These are phyloP conservation scores for Galleria mellonella DNA, from an alignment of 1,140 invertebrate genomes.

Conservation along the genomic window DNA sequence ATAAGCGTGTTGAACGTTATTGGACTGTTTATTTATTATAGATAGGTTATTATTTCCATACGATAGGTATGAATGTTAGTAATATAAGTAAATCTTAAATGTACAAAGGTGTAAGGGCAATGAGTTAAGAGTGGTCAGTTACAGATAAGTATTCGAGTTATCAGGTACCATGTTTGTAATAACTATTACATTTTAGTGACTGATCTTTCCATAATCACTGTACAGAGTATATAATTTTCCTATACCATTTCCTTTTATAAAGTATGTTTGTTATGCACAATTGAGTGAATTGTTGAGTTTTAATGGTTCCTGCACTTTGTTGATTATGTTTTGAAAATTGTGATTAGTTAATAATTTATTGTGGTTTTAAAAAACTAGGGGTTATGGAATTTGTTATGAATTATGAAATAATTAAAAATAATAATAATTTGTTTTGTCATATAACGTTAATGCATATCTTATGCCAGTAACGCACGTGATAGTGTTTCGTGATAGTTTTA, in stretches of 20 bases:
- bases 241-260: constrained; percentile 4
- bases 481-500: constrained; percentile 61
- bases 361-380: constrained; percentile 44
- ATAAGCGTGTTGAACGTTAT: constrained; percentile 27
- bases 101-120: constrained; percentile 22
- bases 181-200: background rate
- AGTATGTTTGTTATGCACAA: constrained; percentile 56
- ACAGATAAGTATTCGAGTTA: constrained; percentile 1
- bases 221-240: constrained; percentile 16
- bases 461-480: constrained; percentile 68
- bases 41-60: background rate
- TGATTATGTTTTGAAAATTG: constrained; percentile 51
- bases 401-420: constrained; percentile 25
- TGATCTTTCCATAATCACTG: background rate
- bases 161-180: no score
- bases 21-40: constrained; percentile 46
- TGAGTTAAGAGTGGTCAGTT: constrained; percentile 12
- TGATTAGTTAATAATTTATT: constrained; percentile 42
- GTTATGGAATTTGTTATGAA: constrained; percentile 51
- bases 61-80: background rate
- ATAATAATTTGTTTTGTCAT: constrained; percentile 39
- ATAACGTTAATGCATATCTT: constrained; percentile 63
- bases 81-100: constrained; percentile 9
- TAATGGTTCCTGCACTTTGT: constrained; percentile 53
- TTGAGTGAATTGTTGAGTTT: constrained; percentile 53